Evolutionary conservation across 2,888 invertebrate species (phyloP), one percentile per base, ranked within the genome.

Genomic region (Acheta domesticus): DNA sequence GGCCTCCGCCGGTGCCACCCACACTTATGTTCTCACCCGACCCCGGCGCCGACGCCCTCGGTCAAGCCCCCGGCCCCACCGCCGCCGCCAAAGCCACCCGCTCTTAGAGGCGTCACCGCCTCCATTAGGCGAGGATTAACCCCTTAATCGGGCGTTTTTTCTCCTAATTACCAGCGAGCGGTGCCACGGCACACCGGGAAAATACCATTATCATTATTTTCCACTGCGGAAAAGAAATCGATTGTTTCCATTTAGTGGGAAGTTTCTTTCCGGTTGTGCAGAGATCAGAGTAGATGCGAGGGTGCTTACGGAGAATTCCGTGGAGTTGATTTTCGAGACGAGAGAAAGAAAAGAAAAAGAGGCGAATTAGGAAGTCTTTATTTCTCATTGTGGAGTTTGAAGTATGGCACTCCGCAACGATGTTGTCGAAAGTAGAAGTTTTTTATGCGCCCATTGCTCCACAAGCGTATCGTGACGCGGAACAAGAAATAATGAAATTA

Each of bases 241-340:
- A 62, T 19, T 62, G 62, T 62, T 62, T 62, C 62, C 62, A 62
- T 62, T 62, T n/a, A 62, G 62, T 62, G 16, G 62, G n/a, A 62
- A 62, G n/a, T 62, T 62, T 62, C n/a, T 19, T 62, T 62, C n/a
- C 62, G n/a, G n/a, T 14, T 62, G 62, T n/a, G 62, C 62, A 62
- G 62, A n/a, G n/a, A 62, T 62, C n/a, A 62, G 62, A 62, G 16
- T 62, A 62, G 14, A 62, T 14, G 36, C 36, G 62, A 62, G 62
- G n/a, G 62, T 62, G 62, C 62, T 62, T 62, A 62, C 36, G 62
- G 62, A 14, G 14, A 19, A 62, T 62, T 62, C n/a, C 62, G 62
- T 62, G 62, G 16, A 19, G 62, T 62, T 62, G 62, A 62, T 14
- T 62, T 62, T n/a, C n/a, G 62, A 62, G 62, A n/a, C 14, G 62